phyloP scores from a whole-genome alignment of 1,140 invertebrate genomes.

The Drosophila oshimai region DNA sequence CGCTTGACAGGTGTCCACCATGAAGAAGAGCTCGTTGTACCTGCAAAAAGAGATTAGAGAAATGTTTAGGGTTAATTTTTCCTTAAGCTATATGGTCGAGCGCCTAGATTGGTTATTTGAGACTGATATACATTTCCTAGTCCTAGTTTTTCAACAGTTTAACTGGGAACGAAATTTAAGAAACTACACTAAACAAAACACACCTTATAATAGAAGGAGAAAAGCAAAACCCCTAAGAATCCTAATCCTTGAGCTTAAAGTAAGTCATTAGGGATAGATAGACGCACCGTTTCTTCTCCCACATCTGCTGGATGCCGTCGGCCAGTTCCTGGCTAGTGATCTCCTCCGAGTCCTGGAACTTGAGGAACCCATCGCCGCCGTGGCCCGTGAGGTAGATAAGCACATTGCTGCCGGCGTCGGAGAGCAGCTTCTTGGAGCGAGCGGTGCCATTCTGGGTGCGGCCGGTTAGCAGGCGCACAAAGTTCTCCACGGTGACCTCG shows the following conservation, averaged over 20 bases:
- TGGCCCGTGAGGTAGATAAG: constrained; percentile 98
- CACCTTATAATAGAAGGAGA: no score
- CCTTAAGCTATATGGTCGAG: no score
- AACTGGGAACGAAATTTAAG: no score
- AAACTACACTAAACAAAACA: no score
- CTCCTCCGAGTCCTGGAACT: constrained; percentile 99
- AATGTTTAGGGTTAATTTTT: no score
- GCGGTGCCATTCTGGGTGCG: constrained; percentile 95
- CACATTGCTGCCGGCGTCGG: constrained; percentile 98
- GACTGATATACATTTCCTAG: no score
- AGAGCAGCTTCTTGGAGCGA: constrained; percentile 96
- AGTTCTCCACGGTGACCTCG: constrained; percentile 99
- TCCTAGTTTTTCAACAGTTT: no score
- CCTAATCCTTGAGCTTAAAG: no score
- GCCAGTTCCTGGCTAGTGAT: constrained; percentile 99
- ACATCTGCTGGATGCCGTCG: constrained; percentile 99
- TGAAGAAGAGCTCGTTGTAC: constrained; percentile 99
- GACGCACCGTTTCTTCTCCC: constrained; percentile 94
- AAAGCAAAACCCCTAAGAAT: no score
- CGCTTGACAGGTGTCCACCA: constrained; percentile 99
- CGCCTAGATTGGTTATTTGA: background rate
- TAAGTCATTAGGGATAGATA: background rate
- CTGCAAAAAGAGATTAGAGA: constrained; percentile 85
- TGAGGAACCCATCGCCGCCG: constrained; percentile 99
- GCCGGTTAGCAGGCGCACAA: constrained; percentile 97